Evolutionary conservation across 2,888 invertebrate species (phyloP).

Genomic region (Alentia gelatinosa): DNA sequence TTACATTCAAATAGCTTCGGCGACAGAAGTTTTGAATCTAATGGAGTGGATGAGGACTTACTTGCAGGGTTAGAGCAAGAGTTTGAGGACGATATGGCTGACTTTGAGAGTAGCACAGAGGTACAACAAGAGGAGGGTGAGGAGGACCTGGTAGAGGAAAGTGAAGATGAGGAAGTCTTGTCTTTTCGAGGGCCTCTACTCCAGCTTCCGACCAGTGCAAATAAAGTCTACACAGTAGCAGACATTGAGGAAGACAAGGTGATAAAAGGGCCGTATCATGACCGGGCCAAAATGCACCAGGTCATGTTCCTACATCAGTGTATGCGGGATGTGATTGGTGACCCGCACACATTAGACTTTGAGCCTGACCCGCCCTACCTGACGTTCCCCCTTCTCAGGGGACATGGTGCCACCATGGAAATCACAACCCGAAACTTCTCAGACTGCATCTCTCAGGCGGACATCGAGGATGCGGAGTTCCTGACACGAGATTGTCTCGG

Average conservation of each 20-base stretch:
- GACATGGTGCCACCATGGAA: background rate
- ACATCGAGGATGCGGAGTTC: slow-evolving; percentile 47
- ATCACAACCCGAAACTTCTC: slow-evolving; percentile 39
- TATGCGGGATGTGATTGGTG: slow-evolving; percentile 52
- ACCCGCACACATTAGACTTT: slow-evolving; percentile 54
- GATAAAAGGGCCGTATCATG: slow-evolving; percentile 56
- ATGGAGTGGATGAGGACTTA: background rate
- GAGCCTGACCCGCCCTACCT: slow-evolving; percentile 29
- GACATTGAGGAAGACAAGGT: slow-evolving; percentile 47
- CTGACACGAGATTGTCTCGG: slow-evolving; percentile 55
- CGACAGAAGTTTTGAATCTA: background rate
- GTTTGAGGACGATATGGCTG: background rate
- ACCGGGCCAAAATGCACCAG: background rate
- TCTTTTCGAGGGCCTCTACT: slow-evolving; percentile 54
- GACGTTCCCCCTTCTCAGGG: slow-evolving; percentile 48
- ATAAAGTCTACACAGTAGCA: slow-evolving; percentile 54
- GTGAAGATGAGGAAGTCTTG: background rate
- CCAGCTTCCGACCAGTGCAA: slow-evolving; percentile 56
- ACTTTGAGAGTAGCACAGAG: background rate
- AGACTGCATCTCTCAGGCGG: slow-evolving; percentile 52
- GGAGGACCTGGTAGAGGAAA: background rate
- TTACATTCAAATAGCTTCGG: background rate
- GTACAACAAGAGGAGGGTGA: background rate
- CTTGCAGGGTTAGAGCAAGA: background rate
- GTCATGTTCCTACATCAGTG: slow-evolving; percentile 55